Percentiles rank a stretch among this genome's conserved stretches.
Evolutionary conservation across 2,797 vertebrate species (phyloP).

Genomic region (Pseudotriccus pelzelni): DNA sequence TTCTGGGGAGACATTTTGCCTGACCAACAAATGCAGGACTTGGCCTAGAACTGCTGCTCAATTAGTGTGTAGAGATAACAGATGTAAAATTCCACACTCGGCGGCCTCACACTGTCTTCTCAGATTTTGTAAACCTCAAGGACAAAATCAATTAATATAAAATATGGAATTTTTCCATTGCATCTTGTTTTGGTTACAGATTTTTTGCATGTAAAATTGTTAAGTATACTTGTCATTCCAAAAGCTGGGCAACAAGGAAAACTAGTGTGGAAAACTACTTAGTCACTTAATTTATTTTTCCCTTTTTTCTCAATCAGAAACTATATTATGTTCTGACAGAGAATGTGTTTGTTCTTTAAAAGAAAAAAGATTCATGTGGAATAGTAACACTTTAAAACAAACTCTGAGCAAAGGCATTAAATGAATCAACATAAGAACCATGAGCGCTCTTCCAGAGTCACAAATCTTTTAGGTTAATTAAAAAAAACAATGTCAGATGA

Average conservation of each 20-base stretch:
- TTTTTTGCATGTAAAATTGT: neutral
- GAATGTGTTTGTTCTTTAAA: neutral
- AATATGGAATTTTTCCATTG: neutral
- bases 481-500: neutral
- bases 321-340: neutral
- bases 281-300: neutral
- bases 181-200: neutral
- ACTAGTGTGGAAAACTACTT: neutral
- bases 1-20: neutral
- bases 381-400: neutral
- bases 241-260: neutral
- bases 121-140: neutral
- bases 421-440: neutral
- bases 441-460: neutral
- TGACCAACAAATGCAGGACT: neutral
- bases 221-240: neutral
- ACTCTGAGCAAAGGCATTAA: neutral
- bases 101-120: neutral
- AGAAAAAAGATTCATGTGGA: neutral
- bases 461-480: neutral
- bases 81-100: neutral
- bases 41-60: neutral
- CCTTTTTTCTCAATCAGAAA: neutral
- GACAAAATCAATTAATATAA: neutral
- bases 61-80: neutral